Evolutionary conservation across 2,113 vertebrate species (phyloP), one percentile per base, ranked within the genome.

Genomic region (Dromiciops gliroides): DNA sequence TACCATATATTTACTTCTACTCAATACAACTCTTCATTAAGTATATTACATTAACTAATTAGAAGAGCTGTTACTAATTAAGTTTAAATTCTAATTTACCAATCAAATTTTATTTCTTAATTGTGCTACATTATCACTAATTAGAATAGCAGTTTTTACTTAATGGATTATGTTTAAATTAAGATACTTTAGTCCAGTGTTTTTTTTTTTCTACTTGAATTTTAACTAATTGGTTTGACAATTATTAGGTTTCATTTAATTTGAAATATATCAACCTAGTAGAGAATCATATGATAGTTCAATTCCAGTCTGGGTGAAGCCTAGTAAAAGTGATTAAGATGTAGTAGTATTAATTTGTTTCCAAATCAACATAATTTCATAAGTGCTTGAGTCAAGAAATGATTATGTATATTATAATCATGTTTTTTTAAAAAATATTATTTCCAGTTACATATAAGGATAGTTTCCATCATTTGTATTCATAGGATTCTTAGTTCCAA

Each of bases 31-130:
- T 7, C 95, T 96, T 94, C 92, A 96, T 0, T 0, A 97, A 97
- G 96, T 0, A 44, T 97, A 98, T 94, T 97, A 52, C 67, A 97
- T 98, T 98, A 96, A 90, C 92, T 98, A 98, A 98, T 98, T 98
- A 98, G 94, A 97, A 96, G 96, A 98, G 92, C 93, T 97, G 92
- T 98, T 97, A 97, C 83, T 94, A 97, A 98, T 98, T 98, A 97
- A 94, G 93, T 97, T 98, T 97, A 97, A 98, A 98, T 98, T 98
- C 98, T 95, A 97, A 97, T 97, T 96, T 97, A 98, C 96, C 96
- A 98, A 98, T 98, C 95, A 98, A 97, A 97, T 98, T 98, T 98
- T 98, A 98, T 97, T 98, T 98, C 95, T 97, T 98, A 98, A 98
- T 98, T 98, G 97, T 98, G 94, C 96, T 98, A 97, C 94, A 98